These are phyloP conservation scores for Octodon degus DNA, from an alignment of 2,113 vertebrate genomes.

Conservation along the genomic window DNA sequence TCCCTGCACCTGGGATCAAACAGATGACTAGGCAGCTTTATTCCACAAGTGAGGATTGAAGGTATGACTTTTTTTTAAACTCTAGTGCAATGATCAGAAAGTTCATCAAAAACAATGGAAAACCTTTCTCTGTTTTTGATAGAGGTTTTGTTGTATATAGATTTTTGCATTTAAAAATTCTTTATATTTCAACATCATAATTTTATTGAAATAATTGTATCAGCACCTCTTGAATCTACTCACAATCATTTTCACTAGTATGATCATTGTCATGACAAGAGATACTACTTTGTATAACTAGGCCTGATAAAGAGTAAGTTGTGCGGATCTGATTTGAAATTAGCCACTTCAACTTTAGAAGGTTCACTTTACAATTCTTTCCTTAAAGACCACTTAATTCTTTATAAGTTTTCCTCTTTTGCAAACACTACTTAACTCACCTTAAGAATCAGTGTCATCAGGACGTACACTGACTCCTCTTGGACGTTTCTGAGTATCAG, in stretches of 20 bases:
- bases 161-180: conserved; percentile 44
- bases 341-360: conserved; percentile 89
- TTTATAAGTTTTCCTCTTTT: conserved; percentile 74
- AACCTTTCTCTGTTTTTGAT: conserved; percentile 22
- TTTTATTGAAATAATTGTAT: conserved; percentile 92
- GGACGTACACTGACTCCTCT: conserved; percentile 47
- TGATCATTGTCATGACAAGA: background rate
- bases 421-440: conserved; percentile 86
- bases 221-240: conserved; percentile 92
- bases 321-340: conserved; percentile 86
- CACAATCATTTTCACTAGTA: conserved; percentile 74
- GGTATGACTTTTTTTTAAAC: background rate
- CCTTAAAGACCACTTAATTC: background rate
- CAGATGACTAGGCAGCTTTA: background rate
- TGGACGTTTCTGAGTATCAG: background rate
- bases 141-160: background rate
- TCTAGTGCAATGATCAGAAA: background rate
- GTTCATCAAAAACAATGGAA: background rate
- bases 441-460: conserved; percentile 87
- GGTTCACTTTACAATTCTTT: conserved; percentile 75
- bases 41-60: background rate
- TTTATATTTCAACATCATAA: background rate
- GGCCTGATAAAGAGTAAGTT: conserved; percentile 72
- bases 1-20: conserved; percentile 28
- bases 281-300: conserved; percentile 5